These are phyloP conservation scores for Butorides virescens DNA, from an alignment of 2,113 vertebrate genomes.

Conservation along the genomic window DNA sequence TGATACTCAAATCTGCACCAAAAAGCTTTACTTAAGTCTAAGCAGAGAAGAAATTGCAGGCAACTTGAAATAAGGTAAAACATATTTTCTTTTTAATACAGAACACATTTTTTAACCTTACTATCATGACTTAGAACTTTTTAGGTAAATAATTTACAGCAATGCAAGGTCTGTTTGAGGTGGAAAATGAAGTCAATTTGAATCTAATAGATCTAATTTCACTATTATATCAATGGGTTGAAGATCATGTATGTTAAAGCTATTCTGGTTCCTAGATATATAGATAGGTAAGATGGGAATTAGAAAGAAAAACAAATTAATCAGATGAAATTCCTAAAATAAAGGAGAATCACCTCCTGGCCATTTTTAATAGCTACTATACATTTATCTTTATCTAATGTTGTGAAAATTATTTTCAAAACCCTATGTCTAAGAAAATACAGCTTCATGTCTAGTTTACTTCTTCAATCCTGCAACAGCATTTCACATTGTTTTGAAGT, in stretches of 20 bases:
- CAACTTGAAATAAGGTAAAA: background rate
- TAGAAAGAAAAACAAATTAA: background rate
- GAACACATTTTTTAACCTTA: background rate
- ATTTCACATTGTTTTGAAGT: background rate
- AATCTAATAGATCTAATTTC: background rate
- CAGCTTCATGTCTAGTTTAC: background rate
- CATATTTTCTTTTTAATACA: background rate
- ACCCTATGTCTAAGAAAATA: background rate
- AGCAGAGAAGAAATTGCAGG: background rate
- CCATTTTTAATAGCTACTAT: background rate
- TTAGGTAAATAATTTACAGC: background rate
- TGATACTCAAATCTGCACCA: background rate
- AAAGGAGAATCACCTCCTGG: background rate
- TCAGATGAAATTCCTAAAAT: background rate
- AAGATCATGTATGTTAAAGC: background rate
- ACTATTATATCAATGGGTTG: background rate
- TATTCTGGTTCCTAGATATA: background rate
- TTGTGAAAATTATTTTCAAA: background rate
- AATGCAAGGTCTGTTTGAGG: background rate
- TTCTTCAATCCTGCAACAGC: background rate
- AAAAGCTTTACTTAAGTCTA: background rate
- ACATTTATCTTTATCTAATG: background rate
- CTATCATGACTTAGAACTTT: background rate
- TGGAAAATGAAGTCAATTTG: background rate
- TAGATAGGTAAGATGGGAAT: background rate